A percentile compares a stretch with the other conserved stretches of the same genome.
These are phyloP conservation scores for Labroides dimidiatus DNA, from an alignment of 2,797 vertebrate species.

Conservation along the genomic window DNA sequence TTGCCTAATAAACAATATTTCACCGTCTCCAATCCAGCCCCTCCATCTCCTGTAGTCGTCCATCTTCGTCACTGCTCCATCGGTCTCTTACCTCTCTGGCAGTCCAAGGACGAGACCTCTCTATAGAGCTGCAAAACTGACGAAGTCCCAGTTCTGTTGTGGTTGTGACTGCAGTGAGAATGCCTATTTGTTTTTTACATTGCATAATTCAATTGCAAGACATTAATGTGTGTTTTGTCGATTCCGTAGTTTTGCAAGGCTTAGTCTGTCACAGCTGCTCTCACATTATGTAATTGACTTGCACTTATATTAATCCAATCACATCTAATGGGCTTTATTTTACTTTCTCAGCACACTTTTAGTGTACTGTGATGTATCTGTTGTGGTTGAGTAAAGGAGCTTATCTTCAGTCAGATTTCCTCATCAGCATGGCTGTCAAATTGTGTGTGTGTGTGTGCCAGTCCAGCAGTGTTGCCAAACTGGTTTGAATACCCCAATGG, in stretches of 20 bases:
- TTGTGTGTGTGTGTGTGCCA: background rate
- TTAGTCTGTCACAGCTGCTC: too few relatives aligned
- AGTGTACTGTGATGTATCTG: background rate
- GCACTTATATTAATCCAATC: too few relatives aligned
- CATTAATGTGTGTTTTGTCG: too few relatives aligned
- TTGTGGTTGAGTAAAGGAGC: background rate
- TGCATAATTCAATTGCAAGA: too few relatives aligned
- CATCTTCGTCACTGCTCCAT: conserved; percentile 40
- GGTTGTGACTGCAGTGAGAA: background rate
- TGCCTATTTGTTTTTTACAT: too few relatives aligned
- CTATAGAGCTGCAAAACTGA: conserved; percentile 1
- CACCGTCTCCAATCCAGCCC: background rate
- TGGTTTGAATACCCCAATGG: conserved; percentile 65
- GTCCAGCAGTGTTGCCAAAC: conserved; percentile 30
- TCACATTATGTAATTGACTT: too few relatives aligned
- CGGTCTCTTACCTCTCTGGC: conserved; percentile 42
- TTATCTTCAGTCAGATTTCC: background rate
- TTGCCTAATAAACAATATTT: background rate
- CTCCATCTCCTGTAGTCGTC: conserved; percentile 29
- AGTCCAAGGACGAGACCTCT: conserved; percentile 22
- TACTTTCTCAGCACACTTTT: background rate
- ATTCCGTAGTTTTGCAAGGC: too few relatives aligned
- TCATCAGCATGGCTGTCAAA: background rate
- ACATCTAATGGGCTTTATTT: background rate
- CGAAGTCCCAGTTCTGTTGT: conserved; percentile 12